phyloP scores from a whole-genome alignment of 2,888 invertebrate species.

The Agonopterix heracliana region DNA sequence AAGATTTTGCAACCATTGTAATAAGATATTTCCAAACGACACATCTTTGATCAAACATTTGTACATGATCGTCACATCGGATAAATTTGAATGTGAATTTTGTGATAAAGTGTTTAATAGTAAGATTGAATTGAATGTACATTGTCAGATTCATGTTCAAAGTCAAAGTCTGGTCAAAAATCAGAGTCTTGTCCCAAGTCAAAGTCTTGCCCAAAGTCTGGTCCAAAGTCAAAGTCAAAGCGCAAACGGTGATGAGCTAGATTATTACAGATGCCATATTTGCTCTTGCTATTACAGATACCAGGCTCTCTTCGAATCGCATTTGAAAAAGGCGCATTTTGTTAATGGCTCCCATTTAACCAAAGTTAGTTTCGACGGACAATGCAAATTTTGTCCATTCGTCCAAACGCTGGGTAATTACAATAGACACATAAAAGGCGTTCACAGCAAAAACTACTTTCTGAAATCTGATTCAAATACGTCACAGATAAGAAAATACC shows the following conservation, averaged over 20 bases:
- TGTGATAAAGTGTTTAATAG: constrained; percentile 3
- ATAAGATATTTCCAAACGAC: constrained; percentile 29
- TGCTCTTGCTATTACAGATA: no score
- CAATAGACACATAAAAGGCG: not conserved
- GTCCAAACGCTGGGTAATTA: not conserved
- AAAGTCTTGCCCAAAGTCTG: not conserved
- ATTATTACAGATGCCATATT: no score
- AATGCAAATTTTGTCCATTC: not conserved
- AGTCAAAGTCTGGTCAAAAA: not conserved
- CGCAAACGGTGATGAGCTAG: no score
- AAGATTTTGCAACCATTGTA: constrained; percentile 39
- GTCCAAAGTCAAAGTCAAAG: not conserved
- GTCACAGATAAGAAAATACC: not conserved
- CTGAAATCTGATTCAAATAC: not conserved
- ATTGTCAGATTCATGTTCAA: not conserved
- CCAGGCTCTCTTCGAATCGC: not conserved
- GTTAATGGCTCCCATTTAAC: not conserved
- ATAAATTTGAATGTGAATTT: constrained; percentile 10
- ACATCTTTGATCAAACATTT: constrained; percentile 36
- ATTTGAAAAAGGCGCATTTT: not conserved
- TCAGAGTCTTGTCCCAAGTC: not conserved
- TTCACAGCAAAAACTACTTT: not conserved
- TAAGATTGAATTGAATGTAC: not conserved
- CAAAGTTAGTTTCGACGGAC: not conserved
- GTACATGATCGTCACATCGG: constrained; percentile 31